Evolutionary conservation across 2,113 vertebrate genomes (phyloP).

Genomic region (Corythornis madagascariensis): DNA sequence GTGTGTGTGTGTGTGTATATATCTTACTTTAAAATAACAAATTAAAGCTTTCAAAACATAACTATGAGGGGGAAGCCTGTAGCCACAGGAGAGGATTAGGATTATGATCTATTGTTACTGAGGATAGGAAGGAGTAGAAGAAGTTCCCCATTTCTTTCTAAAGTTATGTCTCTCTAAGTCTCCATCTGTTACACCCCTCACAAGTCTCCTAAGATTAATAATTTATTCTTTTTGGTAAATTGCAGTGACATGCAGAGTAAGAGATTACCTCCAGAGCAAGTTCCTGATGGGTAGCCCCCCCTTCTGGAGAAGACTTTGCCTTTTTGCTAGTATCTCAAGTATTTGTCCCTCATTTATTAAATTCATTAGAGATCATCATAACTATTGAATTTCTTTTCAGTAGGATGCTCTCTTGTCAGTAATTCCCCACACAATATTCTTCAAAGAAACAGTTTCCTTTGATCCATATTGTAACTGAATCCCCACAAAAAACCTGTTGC

Average conservation of each 20-base stretch:
- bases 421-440: neutral
- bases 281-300: neutral
- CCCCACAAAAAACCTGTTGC: conserved; percentile 14
- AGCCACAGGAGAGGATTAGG: neutral
- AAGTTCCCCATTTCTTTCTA: neutral
- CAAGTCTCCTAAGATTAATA: neutral
- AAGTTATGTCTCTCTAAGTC: neutral
- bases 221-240: neutral
- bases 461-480: conserved; percentile 10
- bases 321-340: neutral
- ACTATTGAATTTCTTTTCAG: neutral
- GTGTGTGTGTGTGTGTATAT: neutral
- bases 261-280: neutral
- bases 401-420: conserved; percentile 4
- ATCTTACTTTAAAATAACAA: neutral
- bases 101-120: neutral
- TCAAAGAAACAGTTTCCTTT: conserved; percentile 43
- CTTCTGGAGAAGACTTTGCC: neutral
- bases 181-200: neutral
- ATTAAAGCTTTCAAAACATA: neutral
- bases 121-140: neutral
- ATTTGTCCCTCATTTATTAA: neutral
- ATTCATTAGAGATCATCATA: neutral
- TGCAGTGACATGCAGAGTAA: neutral
- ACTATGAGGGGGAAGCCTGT: neutral